Percentiles rank a stretch among this genome's conserved stretches.
phyloP scores from a whole-genome alignment of 2,113 vertebrate species.

The Rostratula benghalensis region DNA sequence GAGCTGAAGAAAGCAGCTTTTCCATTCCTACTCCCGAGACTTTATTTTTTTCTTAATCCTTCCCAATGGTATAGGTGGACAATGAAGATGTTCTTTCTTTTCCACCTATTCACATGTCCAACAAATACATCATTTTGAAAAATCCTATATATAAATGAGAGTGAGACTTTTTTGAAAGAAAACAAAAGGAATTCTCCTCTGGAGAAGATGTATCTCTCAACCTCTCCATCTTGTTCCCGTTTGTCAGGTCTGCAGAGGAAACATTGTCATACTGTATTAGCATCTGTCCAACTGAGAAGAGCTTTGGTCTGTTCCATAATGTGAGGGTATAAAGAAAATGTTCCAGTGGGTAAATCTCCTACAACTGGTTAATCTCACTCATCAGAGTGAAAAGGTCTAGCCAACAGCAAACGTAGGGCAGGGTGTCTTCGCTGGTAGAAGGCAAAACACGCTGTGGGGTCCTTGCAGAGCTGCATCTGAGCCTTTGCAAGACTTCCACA shows the following conservation, averaged over 20 bases:
- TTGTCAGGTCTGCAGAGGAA: background rate
- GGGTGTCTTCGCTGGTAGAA: background rate
- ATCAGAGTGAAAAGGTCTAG: background rate
- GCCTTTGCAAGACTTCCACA: background rate
- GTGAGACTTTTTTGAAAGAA: background rate
- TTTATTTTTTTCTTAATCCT: background rate
- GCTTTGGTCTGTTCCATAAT: background rate
- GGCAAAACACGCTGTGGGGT: background rate
- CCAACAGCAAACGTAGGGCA: background rate
- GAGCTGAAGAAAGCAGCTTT: background rate
- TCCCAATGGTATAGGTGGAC: background rate
- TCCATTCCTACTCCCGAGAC: background rate
- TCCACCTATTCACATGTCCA: background rate
- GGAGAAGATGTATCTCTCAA: background rate
- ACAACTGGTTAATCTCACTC: background rate
- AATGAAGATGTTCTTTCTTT: background rate
- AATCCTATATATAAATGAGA: background rate
- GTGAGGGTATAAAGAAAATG: background rate
- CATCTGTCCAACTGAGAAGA: slow-evolving; percentile 8
- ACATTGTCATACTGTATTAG: background rate
- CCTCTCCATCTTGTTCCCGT: background rate
- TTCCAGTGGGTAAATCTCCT: background rate
- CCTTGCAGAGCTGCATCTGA: background rate
- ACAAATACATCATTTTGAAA: background rate
- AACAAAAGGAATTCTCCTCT: slow-evolving; percentile 20